Evolutionary conservation across 2,888 invertebrate genomes (phyloP), one percentile per base, ranked within the genome.

Genomic region (Autographa gamma): DNA sequence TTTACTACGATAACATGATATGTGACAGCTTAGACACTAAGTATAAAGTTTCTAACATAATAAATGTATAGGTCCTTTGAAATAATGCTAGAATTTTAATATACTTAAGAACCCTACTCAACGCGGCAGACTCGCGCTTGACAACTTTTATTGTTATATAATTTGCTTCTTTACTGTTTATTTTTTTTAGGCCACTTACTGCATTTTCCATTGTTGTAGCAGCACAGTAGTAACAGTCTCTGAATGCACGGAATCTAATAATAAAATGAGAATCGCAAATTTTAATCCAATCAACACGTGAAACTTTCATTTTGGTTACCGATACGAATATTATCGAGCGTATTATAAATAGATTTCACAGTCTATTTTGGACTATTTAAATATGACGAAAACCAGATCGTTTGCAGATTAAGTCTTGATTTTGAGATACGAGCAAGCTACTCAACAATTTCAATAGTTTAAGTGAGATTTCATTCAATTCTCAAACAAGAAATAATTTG

Each of bases 151-250:
- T 58, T 71, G 11, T 75, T 43, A 70, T 25, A 60, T 64, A 77
- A 76, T 80, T 79, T 67, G 56, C 66, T 67, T 64, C 58, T 70
- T 62, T 43, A 58, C 43, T 63, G 65, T 63, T 65, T 31, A 60
- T 31, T 65, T 63, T 73, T 59, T 80, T 56, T 64, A 63, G 60
- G 32, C 77, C 67, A 79, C 80, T 80, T 73, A 65, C 25, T 13
- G n/a, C 70, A 70, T 77, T 31, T 80, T 60, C 60, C 25, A 73
- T 31, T 25, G 43, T 25, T 54, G 38, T 73, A 64, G 64, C 72
- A 32, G 16, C 61, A 63, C n/a, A 67, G 69, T 58, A 48, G 48
- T 41, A 63, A 59, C 67, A 76, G 63, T 38, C 5, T 67, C 69
- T 69, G 52, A 54, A 61, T 60, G 25, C n/a, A 64, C 19, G 32